Evolutionary conservation across 1,140 invertebrate genomes (phyloP).

Genomic region (Polypedilum pembai): DNA sequence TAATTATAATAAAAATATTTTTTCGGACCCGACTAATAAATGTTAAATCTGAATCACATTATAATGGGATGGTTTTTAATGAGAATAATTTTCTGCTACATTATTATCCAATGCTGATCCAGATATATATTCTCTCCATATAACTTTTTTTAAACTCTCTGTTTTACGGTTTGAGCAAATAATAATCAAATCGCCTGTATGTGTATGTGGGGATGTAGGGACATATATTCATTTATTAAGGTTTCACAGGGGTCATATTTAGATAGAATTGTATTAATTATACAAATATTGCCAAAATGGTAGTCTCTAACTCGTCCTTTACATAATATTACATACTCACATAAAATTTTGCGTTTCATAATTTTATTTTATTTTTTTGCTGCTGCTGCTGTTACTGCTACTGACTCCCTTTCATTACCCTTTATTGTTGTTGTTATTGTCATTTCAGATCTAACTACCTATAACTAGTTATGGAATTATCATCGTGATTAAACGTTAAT

Average conservation of each 20-base stretch:
- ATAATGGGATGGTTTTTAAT: not conserved
- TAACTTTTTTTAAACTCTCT: no score
- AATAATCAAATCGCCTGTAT: no score
- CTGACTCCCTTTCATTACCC: no score
- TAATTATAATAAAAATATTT: no score
- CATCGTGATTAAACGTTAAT: constrained; percentile 17
- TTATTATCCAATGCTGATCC: constrained; percentile 5
- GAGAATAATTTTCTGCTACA: constrained; percentile 12
- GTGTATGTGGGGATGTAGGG: not conserved
- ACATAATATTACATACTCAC: not conserved
- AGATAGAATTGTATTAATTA: constrained; percentile 14
- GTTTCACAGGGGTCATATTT: constrained; percentile 1
- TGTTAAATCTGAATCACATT: no score
- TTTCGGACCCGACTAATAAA: no score
- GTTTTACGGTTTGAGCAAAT: no score
- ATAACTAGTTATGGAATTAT: not conserved
- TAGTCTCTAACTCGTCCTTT: not conserved
- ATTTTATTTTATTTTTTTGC: not conserved
- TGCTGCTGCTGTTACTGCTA: not conserved
- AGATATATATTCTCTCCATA: no score
- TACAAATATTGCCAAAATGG: constrained; percentile 5
- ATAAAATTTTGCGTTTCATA: constrained; percentile 19
- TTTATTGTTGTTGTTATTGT: not conserved
- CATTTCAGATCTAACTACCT: not conserved
- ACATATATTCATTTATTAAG: not conserved